Base-by-base conservation (phyloP, 1,140 invertebrate genomes). In the Caenorhabditis inopinata region DNA sequence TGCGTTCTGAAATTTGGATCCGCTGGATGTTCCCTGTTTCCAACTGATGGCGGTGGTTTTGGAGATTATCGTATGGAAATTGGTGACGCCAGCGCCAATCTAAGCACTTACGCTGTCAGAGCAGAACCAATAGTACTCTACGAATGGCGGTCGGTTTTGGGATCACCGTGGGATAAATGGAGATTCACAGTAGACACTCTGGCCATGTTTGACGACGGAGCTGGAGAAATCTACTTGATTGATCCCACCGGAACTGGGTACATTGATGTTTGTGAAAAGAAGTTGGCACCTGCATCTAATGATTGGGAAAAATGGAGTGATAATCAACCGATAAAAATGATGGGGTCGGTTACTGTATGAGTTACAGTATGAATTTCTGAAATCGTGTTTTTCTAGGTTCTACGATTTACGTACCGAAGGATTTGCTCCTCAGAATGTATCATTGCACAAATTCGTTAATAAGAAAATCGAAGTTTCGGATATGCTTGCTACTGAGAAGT, bases 101-200 rank as follows among this genome's bases (percentile, higher is more conserved):
- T 12, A 9, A 38, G 32, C n/a, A 68, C 58, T 4, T 29, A 18
- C 23, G 21, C 27, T 21, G 16, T 42, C 0, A 68, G n/a, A 68
- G 58, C 58, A 5, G 58, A 68, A 21, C 58, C 58, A 0, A 38
- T 68, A 11, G 58, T 68, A 11, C 29, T 68, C 27, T 25, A 68
- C n/a, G 58, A 68, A 38, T 68, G 58, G 58, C n/a, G 58, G 38
- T 68, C 58, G 11, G 2, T 68, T 0, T 14, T 68, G 12, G 58
- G 58, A 4, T 4, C 32, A 21, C 16, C 32, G 12, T 9, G 6
- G 1, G 58, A 38, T 12, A 38, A 68, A 21, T 68, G 32, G 58
- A 68, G 58, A 38, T 68, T 68, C n/a, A 68, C 58, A 21, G 58
- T 68, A 11, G 58, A 68, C 12, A 68, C 32, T 9, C 9, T 68